Conservation (phyloP, 2,888 invertebrate species). For the Thereva unica region DNA sequence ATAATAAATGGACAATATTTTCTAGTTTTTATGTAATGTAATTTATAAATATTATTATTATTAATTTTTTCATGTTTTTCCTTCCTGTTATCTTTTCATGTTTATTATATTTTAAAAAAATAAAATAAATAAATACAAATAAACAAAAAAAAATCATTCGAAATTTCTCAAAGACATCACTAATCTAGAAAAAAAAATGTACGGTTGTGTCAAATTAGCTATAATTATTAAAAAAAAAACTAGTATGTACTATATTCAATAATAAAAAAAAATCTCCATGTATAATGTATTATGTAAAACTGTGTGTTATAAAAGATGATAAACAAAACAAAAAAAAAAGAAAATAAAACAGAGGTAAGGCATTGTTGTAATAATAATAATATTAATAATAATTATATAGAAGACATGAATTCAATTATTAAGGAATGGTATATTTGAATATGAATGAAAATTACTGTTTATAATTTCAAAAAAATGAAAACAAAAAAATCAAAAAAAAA, state of each 20-base stretch:
- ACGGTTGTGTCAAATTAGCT: slow-evolving; percentile 39
- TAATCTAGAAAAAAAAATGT: slow-evolving; percentile 29
- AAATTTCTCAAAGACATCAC: slow-evolving; percentile 32
- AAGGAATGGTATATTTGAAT: too few relatives aligned
- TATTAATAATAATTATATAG: slow-evolving; percentile 10
- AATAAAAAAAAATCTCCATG: slow-evolving; percentile 21
- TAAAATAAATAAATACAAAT: too few relatives aligned
- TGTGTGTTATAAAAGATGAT: slow-evolving; percentile 19
- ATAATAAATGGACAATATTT: too few relatives aligned
- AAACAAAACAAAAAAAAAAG: slow-evolving; percentile 1
- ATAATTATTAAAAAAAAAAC: slow-evolving; percentile 26
- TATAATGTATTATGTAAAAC: slow-evolving; percentile 31
- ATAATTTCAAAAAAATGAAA: background rate
- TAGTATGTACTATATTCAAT: slow-evolving; percentile 25
- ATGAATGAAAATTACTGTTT: slow-evolving; percentile 24
- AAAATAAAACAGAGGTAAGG: too few relatives aligned
- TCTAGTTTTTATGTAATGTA: too few relatives aligned
- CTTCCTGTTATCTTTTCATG: too few relatives aligned
- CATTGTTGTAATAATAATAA: slow-evolving; percentile 11
- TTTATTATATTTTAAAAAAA: too few relatives aligned
- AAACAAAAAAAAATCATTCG: slow-evolving; percentile 12
- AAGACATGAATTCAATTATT: background rate
- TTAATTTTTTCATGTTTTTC: too few relatives aligned
- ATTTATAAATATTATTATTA: too few relatives aligned
- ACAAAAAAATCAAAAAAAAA: too few relatives aligned